Evolutionary conservation across 2,797 vertebrate genomes (phyloP), one percentile per base, ranked within the genome.

Genomic region (Astyanax mexicanus): DNA sequence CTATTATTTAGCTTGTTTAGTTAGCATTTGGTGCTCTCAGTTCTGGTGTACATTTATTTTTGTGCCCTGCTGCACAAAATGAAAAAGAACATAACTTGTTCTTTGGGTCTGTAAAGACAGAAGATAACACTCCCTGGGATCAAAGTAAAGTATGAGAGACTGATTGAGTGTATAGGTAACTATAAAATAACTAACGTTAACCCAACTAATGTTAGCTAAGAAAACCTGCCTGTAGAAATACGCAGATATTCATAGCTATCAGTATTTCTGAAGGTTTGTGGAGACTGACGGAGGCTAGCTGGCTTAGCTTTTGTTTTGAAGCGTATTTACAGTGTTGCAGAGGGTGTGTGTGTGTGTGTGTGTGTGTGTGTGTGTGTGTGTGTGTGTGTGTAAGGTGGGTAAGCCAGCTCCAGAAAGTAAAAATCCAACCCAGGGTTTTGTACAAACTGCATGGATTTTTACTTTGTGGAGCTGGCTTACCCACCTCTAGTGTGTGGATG

Each of bases 271-370:
- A 19, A 32, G 35, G 52, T 51, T 29, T 8, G 13, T 13, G 15
- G 19, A 35, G 49, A 69, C 58, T 67, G 72, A n/a, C 74, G 74
- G 74, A 74, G 55, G 66, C 51, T 70, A 25, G 27, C 61, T 1
- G 60, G 37, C 27, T 57, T 62, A 45, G 64, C 51, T 72, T 81
- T 79, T 78, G 76, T 78, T 81, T 81, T 78, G 68, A 72, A 61
- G 72, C 45, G 68, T 78, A 75, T 78, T 78, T 74, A 78, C 75
- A 75, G 72, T 40, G 38, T 52, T 10, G 9, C 11, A n/a, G n/a
- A n/a, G n/a, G n/a, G n/a, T n/a, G n/a, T n/a, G n/a, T n/a, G n/a
- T n/a, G n/a, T n/a, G n/a, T n/a, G n/a, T n/a, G n/a, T n/a, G n/a
- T n/a, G n/a, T n/a, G n/a, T n/a, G n/a, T n/a, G n/a, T n/a, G n/a